Evolutionary conservation across 2,113 vertebrate species (phyloP).

Genomic region (Dissostichus mawsoni): DNA sequence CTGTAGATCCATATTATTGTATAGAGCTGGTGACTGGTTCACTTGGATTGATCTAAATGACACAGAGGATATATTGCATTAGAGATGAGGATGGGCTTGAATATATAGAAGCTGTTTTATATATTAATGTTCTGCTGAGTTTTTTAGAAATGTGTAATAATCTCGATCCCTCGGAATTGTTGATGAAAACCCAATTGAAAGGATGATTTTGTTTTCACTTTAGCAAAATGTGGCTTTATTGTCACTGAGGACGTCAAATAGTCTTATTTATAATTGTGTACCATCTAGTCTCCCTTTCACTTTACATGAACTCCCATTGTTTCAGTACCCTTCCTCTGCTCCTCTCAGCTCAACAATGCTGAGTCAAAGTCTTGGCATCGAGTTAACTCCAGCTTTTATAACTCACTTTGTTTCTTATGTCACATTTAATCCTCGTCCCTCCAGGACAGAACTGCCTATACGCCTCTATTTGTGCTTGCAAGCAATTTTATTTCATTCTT

Average conservation of each 20-base stretch:
- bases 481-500: conserved; percentile 7
- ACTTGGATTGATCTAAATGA: conserved; percentile 46
- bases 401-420: conserved; percentile 46
- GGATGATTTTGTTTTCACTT: not conserved
- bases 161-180: not conserved
- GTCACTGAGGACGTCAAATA: not conserved
- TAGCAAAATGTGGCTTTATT: not conserved
- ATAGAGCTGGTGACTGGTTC: conserved; percentile 26
- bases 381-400: conserved; percentile 29
- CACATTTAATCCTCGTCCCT: conserved; percentile 16
- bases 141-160: not conserved
- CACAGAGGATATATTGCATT: conserved; percentile 45
- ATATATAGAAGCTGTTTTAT: conserved; percentile 13
- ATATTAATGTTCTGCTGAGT: not conserved
- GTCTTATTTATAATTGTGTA: not conserved
- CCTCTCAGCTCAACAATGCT: conserved; percentile 34
- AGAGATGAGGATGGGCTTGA: conserved; percentile 2
- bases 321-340: not conserved
- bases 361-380: conserved; percentile 38
- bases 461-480: not conserved
- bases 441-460: conserved; percentile 2
- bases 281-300: conserved; percentile 1
- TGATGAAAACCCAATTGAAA: not conserved
- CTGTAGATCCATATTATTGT: conserved; percentile 26
- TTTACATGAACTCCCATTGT: conserved; percentile 12